phyloP scores from a whole-genome alignment of 2,888 invertebrate species.

The Cistogaster globosa region DNA sequence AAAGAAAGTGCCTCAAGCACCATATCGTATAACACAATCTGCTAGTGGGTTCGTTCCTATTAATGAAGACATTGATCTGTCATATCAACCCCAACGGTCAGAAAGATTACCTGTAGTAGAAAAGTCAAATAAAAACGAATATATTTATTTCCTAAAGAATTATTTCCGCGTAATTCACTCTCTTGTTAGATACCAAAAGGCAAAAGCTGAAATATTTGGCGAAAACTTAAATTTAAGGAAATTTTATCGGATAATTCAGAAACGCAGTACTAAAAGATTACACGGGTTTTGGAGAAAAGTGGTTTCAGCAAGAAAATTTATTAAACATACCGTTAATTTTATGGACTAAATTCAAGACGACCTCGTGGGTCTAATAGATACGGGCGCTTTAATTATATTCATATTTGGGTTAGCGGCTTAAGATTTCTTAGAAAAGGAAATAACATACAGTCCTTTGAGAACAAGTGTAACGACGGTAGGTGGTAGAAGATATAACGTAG shows the following conservation, averaged over 20 bases:
- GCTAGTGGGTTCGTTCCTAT: background rate
- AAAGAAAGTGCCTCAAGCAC: background rate
- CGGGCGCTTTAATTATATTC: constrained; percentile 6
- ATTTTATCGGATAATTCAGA: no score
- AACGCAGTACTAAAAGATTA: no score
- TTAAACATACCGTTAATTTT: no score
- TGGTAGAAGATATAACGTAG: background rate
- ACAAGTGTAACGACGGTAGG: background rate
- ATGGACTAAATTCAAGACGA: no score
- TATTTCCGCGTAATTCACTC: no score
- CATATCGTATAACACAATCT: background rate
- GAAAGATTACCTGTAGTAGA: background rate
- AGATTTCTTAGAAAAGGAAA: background rate
- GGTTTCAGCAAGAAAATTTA: no score
- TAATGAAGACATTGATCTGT: background rate
- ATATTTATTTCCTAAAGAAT: no score
- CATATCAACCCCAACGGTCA: background rate
- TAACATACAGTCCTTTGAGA: background rate
- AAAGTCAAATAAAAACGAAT: no score
- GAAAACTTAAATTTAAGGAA: no score
- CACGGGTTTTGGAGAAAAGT: no score
- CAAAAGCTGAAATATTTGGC: no score
- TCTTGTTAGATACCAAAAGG: no score
- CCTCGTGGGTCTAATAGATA: background rate
- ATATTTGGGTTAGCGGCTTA: background rate